These are phyloP conservation scores for Deroptyus accipitrinus DNA, from an alignment of 2,113 vertebrate genomes.

Conservation along the genomic window DNA sequence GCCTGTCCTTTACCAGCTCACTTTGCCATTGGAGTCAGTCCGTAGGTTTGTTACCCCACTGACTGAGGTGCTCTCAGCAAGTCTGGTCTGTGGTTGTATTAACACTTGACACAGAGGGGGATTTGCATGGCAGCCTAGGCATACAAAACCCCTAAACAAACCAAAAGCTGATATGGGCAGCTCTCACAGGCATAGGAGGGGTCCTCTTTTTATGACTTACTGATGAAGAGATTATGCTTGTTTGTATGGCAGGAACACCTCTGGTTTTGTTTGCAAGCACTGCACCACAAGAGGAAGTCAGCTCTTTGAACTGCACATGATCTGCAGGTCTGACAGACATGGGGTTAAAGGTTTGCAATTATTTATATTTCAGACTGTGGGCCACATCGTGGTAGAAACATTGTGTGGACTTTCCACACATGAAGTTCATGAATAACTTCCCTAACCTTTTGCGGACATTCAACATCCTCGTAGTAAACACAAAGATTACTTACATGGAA, in stretches of 20 bases:
- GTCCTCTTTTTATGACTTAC: background rate
- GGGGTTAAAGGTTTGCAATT: background rate
- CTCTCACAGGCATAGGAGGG: background rate
- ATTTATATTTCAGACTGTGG: background rate
- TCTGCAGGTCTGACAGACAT: background rate
- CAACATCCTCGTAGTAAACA: conserved; percentile 5
- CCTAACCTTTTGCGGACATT: background rate
- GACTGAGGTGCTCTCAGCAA: background rate
- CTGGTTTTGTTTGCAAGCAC: background rate
- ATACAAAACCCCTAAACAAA: background rate
- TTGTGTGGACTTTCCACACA: background rate
- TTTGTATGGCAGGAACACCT: background rate
- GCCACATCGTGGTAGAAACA: background rate
- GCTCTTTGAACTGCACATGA: fast-evolving
- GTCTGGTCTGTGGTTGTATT: background rate
- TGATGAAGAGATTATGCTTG: background rate
- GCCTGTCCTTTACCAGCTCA: background rate
- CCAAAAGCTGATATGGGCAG: background rate
- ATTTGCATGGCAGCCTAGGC: background rate
- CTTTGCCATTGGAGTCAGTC: background rate
- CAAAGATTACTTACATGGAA: conserved; percentile 6
- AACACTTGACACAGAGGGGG: background rate
- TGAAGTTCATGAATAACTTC: background rate
- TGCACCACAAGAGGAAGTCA: background rate
- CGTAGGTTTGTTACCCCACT: background rate